Percentiles rank a stretch among this genome's conserved stretches.
Evolutionary conservation across 2,797 vertebrate genomes (phyloP).

Genomic region (Phataginus tetradactyla): DNA sequence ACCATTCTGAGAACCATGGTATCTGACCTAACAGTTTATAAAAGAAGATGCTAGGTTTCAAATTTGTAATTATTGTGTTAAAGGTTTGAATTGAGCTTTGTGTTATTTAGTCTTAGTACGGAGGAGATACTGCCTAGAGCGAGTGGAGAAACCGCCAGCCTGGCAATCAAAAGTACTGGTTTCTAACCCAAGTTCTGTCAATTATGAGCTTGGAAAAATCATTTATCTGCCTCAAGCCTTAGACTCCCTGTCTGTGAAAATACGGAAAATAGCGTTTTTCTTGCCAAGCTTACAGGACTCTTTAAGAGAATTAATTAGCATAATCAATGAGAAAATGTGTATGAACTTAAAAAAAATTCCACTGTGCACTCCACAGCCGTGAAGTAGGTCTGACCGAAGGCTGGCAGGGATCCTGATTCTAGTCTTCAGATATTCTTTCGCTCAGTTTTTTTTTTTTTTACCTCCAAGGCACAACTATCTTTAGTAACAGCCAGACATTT

Average conservation of each 20-base stretch:
- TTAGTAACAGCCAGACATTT: slow-evolving; percentile 58
- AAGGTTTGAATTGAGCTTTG: slow-evolving; percentile 42
- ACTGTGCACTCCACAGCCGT: background rate
- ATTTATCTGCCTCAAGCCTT: slow-evolving; percentile 48
- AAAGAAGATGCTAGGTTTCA: slow-evolving; percentile 31
- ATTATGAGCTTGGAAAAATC: slow-evolving; percentile 26
- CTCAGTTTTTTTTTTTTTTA: slow-evolving; percentile 8
- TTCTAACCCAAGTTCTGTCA: slow-evolving; percentile 66
- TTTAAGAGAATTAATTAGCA: slow-evolving; percentile 66
- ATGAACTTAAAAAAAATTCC: slow-evolving; percentile 1
- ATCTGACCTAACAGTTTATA: slow-evolving; percentile 7
- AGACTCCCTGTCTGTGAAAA: slow-evolving; percentile 48
- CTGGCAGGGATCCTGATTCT: slow-evolving; percentile 45
- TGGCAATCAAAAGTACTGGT: slow-evolving; percentile 39
- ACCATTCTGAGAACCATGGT: background rate
- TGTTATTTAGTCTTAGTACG: background rate
- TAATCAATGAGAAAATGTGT: slow-evolving; percentile 54
- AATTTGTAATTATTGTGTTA: slow-evolving; percentile 49
- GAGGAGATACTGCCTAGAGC: background rate
- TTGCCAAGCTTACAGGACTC: slow-evolving; percentile 44
- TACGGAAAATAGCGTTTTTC: slow-evolving; percentile 49
- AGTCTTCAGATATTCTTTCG: slow-evolving; percentile 56
- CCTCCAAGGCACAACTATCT: slow-evolving; percentile 45
- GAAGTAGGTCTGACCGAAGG: slow-evolving; percentile 31
- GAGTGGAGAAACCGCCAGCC: background rate